These are phyloP conservation scores for Erythrocercus mccallii DNA, from an alignment of 2,113 vertebrate species.

Conservation along the genomic window DNA sequence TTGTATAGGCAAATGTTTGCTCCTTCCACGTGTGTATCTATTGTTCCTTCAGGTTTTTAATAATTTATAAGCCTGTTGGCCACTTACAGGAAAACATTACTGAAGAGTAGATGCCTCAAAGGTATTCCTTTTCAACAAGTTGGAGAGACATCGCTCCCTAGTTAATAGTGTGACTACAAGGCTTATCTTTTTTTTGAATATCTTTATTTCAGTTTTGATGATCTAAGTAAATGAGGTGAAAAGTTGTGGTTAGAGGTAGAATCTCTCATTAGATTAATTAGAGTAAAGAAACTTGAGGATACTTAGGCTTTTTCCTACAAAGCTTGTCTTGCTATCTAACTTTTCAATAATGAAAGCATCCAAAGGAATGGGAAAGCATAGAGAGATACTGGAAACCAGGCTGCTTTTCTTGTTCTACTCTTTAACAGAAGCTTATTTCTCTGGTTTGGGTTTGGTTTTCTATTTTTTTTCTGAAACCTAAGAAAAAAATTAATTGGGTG, in stretches of 20 bases:
- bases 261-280: background rate
- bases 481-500: background rate
- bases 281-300: background rate
- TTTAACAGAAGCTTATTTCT: background rate
- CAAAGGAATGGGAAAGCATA: background rate
- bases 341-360: background rate
- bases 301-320: background rate
- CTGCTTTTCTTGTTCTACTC: background rate
- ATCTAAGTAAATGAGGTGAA: background rate
- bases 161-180: background rate
- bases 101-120: background rate
- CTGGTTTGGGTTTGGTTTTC: background rate
- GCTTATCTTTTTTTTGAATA: background rate
- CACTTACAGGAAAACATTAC: background rate
- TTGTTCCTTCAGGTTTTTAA: background rate
- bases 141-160: background rate
- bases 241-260: background rate
- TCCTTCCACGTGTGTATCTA: background rate
- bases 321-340: background rate
- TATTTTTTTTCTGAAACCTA: background rate
- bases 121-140: background rate
- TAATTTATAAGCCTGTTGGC: background rate
- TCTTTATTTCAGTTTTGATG: background rate
- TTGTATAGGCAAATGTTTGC: background rate
- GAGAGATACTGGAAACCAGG: background rate